Percentiles rank a stretch among this genome's conserved stretches.
Evolutionary conservation across 2,888 invertebrate species (phyloP).

Genomic region (Dolichomitus sp.): DNA sequence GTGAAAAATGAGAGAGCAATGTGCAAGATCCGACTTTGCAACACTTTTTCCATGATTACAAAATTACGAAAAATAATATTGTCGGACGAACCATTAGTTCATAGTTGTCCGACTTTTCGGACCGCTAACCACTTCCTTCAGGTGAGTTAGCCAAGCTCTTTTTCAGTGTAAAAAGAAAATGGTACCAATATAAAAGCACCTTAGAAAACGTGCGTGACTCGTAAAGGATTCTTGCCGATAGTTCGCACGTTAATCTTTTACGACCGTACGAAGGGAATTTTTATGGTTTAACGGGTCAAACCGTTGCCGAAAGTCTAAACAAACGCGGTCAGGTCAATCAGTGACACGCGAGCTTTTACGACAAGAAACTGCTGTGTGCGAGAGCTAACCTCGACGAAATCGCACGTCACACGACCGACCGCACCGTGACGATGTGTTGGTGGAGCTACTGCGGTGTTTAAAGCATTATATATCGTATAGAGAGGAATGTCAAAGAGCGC

Average conservation of each 20-base stretch:
- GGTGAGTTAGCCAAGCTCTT: no score
- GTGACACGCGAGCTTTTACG: slow-evolving; percentile 53
- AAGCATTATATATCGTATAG: not conserved
- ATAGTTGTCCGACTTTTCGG: no score
- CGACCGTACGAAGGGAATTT: not conserved
- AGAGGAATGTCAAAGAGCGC: not conserved
- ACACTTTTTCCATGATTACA: no score
- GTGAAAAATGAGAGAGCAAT: no score
- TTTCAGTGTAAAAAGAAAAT: not conserved
- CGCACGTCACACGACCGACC: slow-evolving; percentile 1
- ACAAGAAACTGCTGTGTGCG: not conserved
- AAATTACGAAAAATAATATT: no score
- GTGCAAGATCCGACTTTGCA: no score
- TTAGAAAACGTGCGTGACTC: not conserved
- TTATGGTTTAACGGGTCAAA: slow-evolving; percentile 10
- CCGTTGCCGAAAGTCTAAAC: slow-evolving; percentile 16
- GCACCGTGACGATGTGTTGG: not conserved
- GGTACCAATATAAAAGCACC: not conserved
- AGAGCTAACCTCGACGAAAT: not conserved
- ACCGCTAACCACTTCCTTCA: no score
- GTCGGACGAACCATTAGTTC: no score
- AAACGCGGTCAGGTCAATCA: slow-evolving; percentile 49
- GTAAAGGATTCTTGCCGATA: not conserved
- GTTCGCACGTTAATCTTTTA: slow-evolving; percentile 15
- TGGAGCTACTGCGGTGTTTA: not conserved